Percentiles rank a stretch among this genome's conserved stretches.
These are phyloP conservation scores for Xenus cinereus DNA, from an alignment of 2,113 vertebrate genomes.

Conservation along the genomic window DNA sequence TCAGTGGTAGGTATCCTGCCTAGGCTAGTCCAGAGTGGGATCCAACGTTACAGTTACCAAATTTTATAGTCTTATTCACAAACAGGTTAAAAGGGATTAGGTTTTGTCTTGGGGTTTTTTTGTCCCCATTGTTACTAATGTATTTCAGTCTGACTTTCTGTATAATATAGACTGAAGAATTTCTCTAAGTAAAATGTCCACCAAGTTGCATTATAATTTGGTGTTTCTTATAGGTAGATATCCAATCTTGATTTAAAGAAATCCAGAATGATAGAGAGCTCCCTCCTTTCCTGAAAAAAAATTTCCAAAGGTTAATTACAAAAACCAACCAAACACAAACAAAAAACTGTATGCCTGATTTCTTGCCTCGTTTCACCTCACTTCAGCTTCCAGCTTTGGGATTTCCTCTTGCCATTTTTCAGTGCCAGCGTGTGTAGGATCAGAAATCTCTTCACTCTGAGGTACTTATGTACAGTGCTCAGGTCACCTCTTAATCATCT, in stretches of 20 bases:
- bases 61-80: neutral
- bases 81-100: neutral
- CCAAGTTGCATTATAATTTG: neutral
- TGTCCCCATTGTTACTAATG: neutral
- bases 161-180: neutral
- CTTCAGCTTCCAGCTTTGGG: neutral
- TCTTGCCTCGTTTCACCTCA: neutral
- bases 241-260: neutral
- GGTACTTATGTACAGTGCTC: neutral
- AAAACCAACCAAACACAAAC: neutral
- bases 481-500: neutral
- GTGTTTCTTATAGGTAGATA: neutral
- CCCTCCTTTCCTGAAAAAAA: neutral
- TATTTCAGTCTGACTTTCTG: neutral
- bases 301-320: neutral
- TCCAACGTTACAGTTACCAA: neutral
- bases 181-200: neutral
- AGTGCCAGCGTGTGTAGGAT: neutral
- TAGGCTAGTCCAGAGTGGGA: neutral
- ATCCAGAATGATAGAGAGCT: neutral
- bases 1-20: accelerated
- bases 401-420: neutral
- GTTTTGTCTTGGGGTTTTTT: neutral
- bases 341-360: neutral
- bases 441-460: neutral